phyloP scores from a whole-genome alignment of 1,140 invertebrate species.

The Penaeus indicus region DNA sequence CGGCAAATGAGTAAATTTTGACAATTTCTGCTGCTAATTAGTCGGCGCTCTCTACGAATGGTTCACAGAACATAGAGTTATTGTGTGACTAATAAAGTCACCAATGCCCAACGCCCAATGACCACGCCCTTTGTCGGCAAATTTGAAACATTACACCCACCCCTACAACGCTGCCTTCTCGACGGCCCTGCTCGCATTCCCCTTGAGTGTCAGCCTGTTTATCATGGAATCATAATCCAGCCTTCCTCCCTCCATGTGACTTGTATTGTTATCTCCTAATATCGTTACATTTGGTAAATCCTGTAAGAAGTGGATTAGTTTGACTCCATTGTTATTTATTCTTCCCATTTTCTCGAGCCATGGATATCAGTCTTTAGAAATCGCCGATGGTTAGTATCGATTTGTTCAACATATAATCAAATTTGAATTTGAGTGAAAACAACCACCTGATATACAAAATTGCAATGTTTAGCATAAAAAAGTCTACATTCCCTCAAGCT shows the following conservation, averaged over 20 bases:
- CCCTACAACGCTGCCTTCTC: too few relatives aligned
- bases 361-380: neutral
- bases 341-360: neutral
- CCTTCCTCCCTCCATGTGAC: neutral
- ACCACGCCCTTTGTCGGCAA: too few relatives aligned
- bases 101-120: too few relatives aligned
- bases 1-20: too few relatives aligned
- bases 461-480: neutral
- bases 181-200: too few relatives aligned
- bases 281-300: neutral
- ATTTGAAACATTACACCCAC: too few relatives aligned
- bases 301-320: neutral
- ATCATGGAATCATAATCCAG: neutral
- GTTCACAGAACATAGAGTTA: too few relatives aligned
- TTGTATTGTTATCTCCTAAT: slow-evolving; percentile 1
- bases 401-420: neutral
- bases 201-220: too few relatives aligned
- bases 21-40: too few relatives aligned
- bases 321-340: neutral
- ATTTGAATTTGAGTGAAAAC: neutral
- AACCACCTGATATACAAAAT: neutral
- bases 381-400: neutral
- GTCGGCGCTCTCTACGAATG: too few relatives aligned
- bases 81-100: too few relatives aligned
- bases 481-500: neutral